Base-by-base conservation (phyloP, 2,113 vertebrate genomes). In the Spheniscus mendiculus region DNA sequence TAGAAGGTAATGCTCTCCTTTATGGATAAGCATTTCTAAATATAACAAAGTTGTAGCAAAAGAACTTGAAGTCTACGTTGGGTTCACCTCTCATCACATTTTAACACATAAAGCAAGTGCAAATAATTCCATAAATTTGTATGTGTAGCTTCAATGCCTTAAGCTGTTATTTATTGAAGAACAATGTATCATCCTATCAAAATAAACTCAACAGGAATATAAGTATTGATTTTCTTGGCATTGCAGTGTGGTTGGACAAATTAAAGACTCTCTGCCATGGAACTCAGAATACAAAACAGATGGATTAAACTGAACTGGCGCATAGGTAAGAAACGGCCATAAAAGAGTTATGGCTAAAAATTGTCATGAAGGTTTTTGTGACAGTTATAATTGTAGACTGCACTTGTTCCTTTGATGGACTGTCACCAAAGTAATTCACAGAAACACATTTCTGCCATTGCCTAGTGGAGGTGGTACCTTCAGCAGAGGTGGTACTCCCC, bases 191-290 rank as follows among this genome's bases (percentile, higher is more conserved):
- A 94, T 40, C 32, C 40, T 77, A 96, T 62, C 87, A 80, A 95
- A 96, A 87, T 69, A 71, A 91, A 95, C 44, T 87, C 56, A 34
- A 83, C 70, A 85, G 70, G 42, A 91, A 92, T 87, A 56, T 36
- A 91, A 91, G 32, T 62, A 96, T 87, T 76, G 89, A 90, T 96
- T 85, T 96, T 80, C 72, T 88, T 59, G 18, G 20, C 53, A 59
- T 16, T 85, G 62, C 58, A 95, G 62, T 34, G 42, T 34, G 42
- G 42, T 12, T 62, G 38, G 45, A 90, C 53, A 93, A 76, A 94
- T 95, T 87, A 79, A 86, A 93, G 86, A 50, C 71, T 82, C 69
- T 53, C 38, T 70, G 74, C 32, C 18, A 32, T 14, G n/a, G 27
- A 69, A 73, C 50, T 83, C 63, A 44, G 25, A 91, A 89, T 87